phyloP scores from a whole-genome alignment of 2,113 vertebrate genomes.

The Poecile atricapillus region DNA sequence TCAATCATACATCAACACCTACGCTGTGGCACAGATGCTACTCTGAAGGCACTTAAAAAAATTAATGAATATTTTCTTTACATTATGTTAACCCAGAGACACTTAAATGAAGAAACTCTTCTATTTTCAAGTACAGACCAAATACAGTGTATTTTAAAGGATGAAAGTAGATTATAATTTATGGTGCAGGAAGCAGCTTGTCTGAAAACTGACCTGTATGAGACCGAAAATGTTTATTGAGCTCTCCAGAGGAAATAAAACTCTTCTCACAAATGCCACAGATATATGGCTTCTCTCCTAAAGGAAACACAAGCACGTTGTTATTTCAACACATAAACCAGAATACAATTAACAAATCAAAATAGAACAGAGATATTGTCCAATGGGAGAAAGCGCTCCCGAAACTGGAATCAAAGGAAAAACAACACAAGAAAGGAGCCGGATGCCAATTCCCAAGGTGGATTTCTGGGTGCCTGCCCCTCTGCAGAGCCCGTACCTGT shows the following conservation, averaged over 20 bases:
- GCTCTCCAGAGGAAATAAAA: constrained; percentile 91
- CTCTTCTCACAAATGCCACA: constrained; percentile 89
- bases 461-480: rapidly evolving
- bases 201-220: constrained; percentile 87
- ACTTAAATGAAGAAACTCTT: neutral
- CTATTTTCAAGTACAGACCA: neutral
- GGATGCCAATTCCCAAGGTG: rapidly evolving
- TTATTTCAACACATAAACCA: neutral
- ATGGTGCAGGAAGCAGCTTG: constrained; percentile 49
- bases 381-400: neutral
- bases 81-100: neutral
- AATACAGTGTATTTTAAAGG: constrained; percentile 36
- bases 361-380: rapidly evolving
- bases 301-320: constrained; percentile 54
- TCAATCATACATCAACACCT: neutral
- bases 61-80: neutral
- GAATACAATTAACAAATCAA: neutral
- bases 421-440: neutral
- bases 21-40: rapidly evolving
- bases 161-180: constrained; percentile 38
- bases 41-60: neutral
- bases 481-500: constrained; percentile 75
- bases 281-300: constrained; percentile 87
- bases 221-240: constrained; percentile 93
- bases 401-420: neutral